These are phyloP conservation scores for Forbesichthys agassizii DNA, from an alignment of 2,113 vertebrate genomes.

Conservation along the genomic window DNA sequence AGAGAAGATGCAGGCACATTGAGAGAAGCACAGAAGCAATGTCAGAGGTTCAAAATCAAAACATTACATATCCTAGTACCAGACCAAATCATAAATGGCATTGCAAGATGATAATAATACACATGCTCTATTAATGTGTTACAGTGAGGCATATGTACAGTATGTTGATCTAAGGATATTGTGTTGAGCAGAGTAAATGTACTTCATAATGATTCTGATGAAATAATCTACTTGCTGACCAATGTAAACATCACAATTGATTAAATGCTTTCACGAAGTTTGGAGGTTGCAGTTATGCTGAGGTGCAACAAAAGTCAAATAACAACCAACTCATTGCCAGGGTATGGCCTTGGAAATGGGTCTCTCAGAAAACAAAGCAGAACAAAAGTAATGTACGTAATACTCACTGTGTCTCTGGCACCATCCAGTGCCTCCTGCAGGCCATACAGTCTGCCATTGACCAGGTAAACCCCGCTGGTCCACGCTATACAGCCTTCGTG, in stretches of 20 bases:
- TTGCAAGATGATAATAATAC: conserved; percentile 2
- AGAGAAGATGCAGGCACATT: not conserved
- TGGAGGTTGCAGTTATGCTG: not conserved
- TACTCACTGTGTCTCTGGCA: conserved; percentile 95
- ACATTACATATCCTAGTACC: not conserved
- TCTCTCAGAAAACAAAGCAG: not conserved
- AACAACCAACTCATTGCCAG: not conserved
- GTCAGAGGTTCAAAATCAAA: not conserved
- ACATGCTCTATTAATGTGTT: not conserved
- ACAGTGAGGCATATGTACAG: not conserved
- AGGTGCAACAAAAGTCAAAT: not conserved
- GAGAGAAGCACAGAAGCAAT: not conserved
- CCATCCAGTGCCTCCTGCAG: conserved; percentile 98
- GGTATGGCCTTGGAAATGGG: not conserved
- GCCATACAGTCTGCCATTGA: conserved; percentile 95
- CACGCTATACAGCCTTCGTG: conserved; percentile 97
- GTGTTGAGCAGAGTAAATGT: not conserved
- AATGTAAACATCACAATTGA: not conserved
- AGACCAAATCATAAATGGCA: not conserved
- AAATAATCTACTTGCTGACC: not conserved
- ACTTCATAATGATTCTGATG: not conserved
- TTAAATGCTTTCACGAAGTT: not conserved
- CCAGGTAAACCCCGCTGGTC: conserved; percentile 98
- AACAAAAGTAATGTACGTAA: not conserved
- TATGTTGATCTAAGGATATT: not conserved